Conservation (phyloP, 1,140 invertebrate species). For the Drosophila setifemur region DNA sequence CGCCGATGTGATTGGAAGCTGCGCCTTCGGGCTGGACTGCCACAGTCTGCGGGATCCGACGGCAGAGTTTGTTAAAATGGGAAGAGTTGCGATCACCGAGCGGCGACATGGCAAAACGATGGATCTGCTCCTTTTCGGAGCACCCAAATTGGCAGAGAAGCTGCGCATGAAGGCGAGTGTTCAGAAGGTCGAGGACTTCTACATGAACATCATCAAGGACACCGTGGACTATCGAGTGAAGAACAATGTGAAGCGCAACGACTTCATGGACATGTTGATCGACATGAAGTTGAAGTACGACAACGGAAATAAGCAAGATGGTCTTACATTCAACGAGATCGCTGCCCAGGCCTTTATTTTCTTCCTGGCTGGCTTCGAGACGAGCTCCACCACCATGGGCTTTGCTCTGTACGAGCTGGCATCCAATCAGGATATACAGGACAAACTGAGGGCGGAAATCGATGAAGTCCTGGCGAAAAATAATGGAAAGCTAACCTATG, state of each 20-base stretch:
- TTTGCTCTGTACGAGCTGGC: constrained; percentile 84
- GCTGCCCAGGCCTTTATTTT: constrained; percentile 83
- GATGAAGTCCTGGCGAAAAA: constrained; percentile 82
- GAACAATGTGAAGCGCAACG: constrained; percentile 52
- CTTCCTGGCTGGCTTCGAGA: constrained; percentile 86
- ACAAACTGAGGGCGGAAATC: constrained; percentile 81
- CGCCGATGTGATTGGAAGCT: constrained; percentile 83
- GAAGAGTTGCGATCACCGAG: constrained; percentile 9
- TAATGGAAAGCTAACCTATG: constrained; percentile 60
- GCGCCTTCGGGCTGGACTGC: constrained; percentile 86
- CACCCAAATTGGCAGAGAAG: constrained; percentile 30
- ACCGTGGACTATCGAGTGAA: constrained; percentile 56
- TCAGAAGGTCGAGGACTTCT: constrained; percentile 82
- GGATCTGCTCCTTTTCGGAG: constrained; percentile 28
- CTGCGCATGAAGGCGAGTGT: constrained; percentile 46
- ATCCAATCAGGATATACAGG: constrained; percentile 83
- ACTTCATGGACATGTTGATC: constrained; percentile 83
- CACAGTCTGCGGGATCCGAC: constrained; percentile 83
- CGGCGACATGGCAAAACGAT: constrained; percentile 12
- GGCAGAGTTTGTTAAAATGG: constrained; percentile 83
- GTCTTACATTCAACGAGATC: constrained; percentile 45
- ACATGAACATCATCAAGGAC: constrained; percentile 62
- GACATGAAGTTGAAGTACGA: constrained; percentile 79
- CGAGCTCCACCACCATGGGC: constrained; percentile 84
- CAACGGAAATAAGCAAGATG: constrained; percentile 19